These are phyloP conservation scores for Pristiophorus japonicus DNA, from an alignment of 2,113 vertebrate species.

Conservation along the genomic window DNA sequence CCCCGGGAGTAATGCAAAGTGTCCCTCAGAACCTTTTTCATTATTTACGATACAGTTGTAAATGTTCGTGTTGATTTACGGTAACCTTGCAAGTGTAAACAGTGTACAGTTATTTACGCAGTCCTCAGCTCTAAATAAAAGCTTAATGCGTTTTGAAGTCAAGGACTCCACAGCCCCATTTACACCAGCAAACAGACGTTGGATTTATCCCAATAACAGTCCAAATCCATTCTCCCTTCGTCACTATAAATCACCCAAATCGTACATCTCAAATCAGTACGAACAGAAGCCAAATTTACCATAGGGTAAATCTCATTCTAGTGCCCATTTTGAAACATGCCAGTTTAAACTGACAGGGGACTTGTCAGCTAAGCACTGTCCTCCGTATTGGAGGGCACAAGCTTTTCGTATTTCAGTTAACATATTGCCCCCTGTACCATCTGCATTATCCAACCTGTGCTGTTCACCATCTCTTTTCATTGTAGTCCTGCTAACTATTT, in stretches of 20 bases:
- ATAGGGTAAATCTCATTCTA: background rate
- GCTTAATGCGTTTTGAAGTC: background rate
- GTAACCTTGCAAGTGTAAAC: background rate
- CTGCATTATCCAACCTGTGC: background rate
- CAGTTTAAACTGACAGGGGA: background rate
- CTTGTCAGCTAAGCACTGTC: background rate
- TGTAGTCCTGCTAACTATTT: no score
- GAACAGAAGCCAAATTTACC: background rate
- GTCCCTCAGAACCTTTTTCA: background rate
- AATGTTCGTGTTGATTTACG: background rate
- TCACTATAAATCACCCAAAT: background rate
- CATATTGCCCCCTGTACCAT: background rate
- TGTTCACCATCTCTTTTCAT: background rate
- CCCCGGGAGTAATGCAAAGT: background rate
- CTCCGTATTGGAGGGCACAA: background rate
- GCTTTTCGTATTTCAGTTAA: background rate
- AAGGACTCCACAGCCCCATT: background rate
- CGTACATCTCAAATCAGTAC: background rate
- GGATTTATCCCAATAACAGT: background rate
- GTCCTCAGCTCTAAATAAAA: slow-evolving; percentile 8
- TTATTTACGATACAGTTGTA: slow-evolving; percentile 3
- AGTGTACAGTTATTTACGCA: background rate
- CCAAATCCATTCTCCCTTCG: background rate
- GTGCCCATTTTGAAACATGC: background rate
- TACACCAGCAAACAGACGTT: background rate